A percentile compares a stretch with the other conserved stretches of the same genome.
phyloP scores from a whole-genome alignment of 2,113 vertebrate genomes.

The Argyrosomus japonicus region DNA sequence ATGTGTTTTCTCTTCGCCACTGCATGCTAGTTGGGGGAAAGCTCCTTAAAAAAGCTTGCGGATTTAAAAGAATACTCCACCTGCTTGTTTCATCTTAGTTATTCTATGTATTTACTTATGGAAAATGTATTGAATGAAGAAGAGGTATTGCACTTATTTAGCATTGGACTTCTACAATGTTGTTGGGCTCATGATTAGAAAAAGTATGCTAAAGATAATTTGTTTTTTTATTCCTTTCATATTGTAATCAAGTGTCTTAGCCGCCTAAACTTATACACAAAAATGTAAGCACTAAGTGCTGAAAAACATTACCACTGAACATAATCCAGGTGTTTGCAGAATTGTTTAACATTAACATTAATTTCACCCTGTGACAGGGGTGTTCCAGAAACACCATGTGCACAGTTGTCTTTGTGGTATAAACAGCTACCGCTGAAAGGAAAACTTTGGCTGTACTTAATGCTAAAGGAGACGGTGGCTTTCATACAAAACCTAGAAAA shows the following conservation, averaged over 20 bases:
- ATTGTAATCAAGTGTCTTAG: background rate
- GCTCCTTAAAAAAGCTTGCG: background rate
- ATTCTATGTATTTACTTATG: too few relatives aligned
- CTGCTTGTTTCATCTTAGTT: too few relatives aligned
- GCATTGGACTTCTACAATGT: background rate
- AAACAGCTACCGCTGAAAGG: background rate
- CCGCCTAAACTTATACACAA: too few relatives aligned
- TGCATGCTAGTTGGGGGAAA: background rate
- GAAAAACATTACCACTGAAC: background rate
- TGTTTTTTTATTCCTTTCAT: too few relatives aligned
- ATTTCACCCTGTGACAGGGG: too few relatives aligned
- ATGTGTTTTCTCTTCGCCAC: background rate
- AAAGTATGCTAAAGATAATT: too few relatives aligned
- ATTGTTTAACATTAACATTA: background rate
- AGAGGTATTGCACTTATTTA: background rate
- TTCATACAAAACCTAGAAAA: background rate
- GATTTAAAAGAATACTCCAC: background rate
- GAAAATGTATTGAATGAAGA: too few relatives aligned
- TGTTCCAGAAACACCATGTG: background rate
- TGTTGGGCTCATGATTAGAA: background rate
- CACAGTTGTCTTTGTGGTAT: background rate
- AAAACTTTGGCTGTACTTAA: background rate
- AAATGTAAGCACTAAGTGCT: background rate
- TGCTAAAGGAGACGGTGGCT: background rate
- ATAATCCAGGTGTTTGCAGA: background rate